phyloP scores from a whole-genome alignment of 53 echinoderm and acorn worm genomes.

The Paracentrotus lividus region DNA sequence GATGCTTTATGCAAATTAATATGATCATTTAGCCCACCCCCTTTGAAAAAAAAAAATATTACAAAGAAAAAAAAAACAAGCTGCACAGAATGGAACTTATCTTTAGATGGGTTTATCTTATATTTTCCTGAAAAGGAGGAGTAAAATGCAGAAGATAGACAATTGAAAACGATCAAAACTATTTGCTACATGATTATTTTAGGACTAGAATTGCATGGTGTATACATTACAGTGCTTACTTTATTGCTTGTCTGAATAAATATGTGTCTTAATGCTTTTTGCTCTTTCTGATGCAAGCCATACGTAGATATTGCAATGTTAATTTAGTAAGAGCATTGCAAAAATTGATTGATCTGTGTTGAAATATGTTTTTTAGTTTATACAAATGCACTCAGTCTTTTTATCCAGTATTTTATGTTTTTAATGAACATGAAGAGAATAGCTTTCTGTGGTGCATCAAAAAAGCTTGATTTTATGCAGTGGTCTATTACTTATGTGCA shows the following conservation, averaged over 20 bases:
- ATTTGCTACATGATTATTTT: no score
- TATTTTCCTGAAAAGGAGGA: no score
- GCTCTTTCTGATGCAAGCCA: background rate
- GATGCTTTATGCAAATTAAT: no score
- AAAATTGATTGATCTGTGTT: background rate
- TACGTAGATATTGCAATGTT: background rate
- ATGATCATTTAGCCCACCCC: no score
- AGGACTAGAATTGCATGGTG: background rate
- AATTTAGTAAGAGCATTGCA: no score
- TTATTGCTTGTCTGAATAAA: background rate
- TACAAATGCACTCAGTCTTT: background rate
- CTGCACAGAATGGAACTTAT: no score
- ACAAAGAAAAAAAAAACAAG: no score
- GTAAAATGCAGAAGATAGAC: no score
- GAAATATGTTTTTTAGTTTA: conserved; percentile 13
- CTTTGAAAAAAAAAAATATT: no score
- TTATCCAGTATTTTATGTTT: background rate
- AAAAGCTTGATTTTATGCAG: conserved; percentile 59
- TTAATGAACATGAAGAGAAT: background rate
- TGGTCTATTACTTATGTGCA: conserved; percentile 48
- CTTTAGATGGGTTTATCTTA: no score
- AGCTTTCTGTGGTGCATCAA: background rate
- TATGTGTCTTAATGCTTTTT: conserved; percentile 31
- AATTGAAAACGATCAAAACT: no score
- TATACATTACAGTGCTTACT: background rate